A percentile compares a stretch with the other conserved stretches of the same genome.
These are phyloP conservation scores for Anabacerthia variegaticeps DNA, from an alignment of 2,797 vertebrate genomes.

Conservation along the genomic window DNA sequence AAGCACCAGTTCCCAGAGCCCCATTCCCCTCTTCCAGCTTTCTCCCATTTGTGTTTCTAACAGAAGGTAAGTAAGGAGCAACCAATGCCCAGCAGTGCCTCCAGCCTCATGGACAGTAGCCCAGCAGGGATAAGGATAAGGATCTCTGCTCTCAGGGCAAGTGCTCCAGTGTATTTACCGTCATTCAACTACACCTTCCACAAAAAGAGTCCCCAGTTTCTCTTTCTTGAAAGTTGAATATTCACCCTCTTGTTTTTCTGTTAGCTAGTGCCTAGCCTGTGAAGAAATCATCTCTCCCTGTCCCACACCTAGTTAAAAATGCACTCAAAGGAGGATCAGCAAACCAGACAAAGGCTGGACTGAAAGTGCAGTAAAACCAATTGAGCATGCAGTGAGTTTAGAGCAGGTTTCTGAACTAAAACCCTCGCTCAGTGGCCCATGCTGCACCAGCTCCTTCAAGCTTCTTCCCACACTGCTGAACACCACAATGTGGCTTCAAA, in stretches of 20 bases:
- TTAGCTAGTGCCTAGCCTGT: not conserved
- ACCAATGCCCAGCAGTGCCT: not conserved
- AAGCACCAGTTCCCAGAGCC: not conserved
- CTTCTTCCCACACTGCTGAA: not conserved
- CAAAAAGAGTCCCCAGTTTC: not conserved
- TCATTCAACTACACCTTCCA: not conserved
- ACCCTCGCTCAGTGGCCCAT: not conserved
- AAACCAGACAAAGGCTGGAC: not conserved
- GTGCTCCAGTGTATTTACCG: not conserved
- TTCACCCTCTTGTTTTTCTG: not conserved
- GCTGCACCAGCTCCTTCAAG: not conserved
- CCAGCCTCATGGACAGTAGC: not conserved
- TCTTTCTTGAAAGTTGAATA: not conserved
- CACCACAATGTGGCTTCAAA: fast-evolving
- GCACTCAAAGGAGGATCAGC: not conserved
- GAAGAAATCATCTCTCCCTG: not conserved
- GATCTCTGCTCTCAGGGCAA: not conserved
- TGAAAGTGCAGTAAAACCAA: fast-evolving
- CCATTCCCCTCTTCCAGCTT: not conserved
- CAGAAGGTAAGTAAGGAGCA: not conserved
- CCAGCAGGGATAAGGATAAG: fast-evolving
- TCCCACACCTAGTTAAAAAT: not conserved
- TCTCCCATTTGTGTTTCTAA: not conserved
- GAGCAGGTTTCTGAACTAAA: not conserved
- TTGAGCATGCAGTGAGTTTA: not conserved